Base-by-base conservation (phyloP, 2,113 vertebrate species). In the Lucifuga dentata region DNA sequence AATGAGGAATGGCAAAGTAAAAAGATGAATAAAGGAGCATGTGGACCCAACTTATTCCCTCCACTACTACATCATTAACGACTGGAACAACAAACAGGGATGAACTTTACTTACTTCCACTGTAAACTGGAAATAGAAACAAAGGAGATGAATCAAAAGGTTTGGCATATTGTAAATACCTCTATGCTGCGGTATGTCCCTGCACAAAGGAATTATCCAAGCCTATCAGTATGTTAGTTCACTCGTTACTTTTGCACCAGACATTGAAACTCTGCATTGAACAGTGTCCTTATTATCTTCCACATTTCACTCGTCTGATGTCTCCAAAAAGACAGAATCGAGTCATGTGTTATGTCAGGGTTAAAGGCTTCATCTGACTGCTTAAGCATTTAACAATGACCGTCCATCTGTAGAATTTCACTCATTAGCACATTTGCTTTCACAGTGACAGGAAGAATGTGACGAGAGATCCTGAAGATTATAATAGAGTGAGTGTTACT, bases 331-430 rank as follows among this genome's bases (percentile, higher is more conserved):
- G 58, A 81, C 70, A 53, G 63, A 70, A 39, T 46, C 20, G 10
- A 68, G 83, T 84, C 66, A 69, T 29, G 71, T 57, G 44, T 68
- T 57, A 69, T 73, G 79, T 78, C 71, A 60, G 69, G 46, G 67
- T 61, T 73, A 76, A 86, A 73, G 48, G 76, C 81, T 58, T 84
- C 62, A 83, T 84, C 69, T 26, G 62, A 76, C 68, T 39, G 62
- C 65, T 80, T 70, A 74, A 86, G 68, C 78, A 39, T 85, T 87
- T 80, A 90, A 86, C 79, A 89, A 86, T 86, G 64, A 82, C 60
- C 62, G 81, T 66, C 88, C 89, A 89, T 90, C 88, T 90, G 87
- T 66, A 80, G 80, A 75, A 81, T 86, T 84, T 92, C 86, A 85
- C 86, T 91, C 88, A 80, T 91, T 89, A 86, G 78, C 80, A 71